A percentile compares a stretch with the other conserved stretches of the same genome.
phyloP scores from a whole-genome alignment of 2,797 vertebrate species.

The Momotus momota region DNA sequence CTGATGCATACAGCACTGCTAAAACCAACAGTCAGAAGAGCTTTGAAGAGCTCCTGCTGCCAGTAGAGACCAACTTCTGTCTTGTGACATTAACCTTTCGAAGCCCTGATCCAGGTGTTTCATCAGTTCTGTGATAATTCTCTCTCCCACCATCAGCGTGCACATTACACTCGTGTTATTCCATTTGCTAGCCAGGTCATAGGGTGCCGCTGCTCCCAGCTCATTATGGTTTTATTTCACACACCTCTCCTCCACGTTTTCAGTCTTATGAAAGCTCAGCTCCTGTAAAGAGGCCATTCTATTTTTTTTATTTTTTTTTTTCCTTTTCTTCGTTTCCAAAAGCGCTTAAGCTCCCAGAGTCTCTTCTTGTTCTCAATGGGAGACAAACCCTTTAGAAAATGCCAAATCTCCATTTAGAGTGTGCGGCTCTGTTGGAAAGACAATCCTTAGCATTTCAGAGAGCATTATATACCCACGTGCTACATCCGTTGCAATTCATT shows the following conservation, averaged over 20 bases:
- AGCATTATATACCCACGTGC: neutral
- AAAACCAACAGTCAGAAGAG: constrained; percentile 21
- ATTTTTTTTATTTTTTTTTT: neutral
- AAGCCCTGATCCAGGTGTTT: neutral
- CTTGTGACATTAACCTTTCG: constrained; percentile 25
- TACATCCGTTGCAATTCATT: neutral
- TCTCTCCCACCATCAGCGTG: neutral
- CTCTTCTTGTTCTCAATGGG: constrained; percentile 1
- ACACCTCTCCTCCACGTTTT: neutral
- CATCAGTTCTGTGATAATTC: neutral
- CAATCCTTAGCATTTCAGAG: neutral
- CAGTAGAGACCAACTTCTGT: neutral
- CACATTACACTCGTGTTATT: neutral
- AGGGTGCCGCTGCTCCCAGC: rapidly evolving
- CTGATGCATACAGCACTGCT: neutral
- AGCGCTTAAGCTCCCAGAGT: neutral
- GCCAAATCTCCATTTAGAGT: constrained; percentile 10
- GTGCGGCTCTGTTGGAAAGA: neutral
- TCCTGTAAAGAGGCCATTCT: neutral
- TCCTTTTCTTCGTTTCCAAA: neutral
- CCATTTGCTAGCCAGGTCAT: neutral
- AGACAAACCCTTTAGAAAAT: constrained; percentile 23
- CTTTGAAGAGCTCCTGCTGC: neutral
- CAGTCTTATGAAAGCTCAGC: neutral
- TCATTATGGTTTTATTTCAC: neutral